phyloP scores from a whole-genome alignment of 2,797 vertebrate genomes.

The Luscinia luscinia region DNA sequence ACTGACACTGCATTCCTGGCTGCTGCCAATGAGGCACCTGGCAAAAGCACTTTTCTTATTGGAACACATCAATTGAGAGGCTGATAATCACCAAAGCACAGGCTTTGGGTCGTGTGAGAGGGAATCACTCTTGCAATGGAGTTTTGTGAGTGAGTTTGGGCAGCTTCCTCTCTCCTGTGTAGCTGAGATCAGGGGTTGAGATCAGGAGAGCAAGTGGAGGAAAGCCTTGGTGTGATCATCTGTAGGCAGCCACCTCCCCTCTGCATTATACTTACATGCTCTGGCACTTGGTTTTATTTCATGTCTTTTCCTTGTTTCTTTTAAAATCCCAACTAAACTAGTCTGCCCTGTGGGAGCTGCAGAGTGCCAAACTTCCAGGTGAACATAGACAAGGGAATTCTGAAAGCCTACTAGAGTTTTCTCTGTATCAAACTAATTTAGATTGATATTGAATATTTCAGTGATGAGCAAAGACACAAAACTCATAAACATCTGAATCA shows the following conservation, averaged over 20 bases:
- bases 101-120: neutral
- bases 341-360: neutral
- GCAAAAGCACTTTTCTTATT: neutral
- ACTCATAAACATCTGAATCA: neutral
- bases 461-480: neutral
- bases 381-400: neutral
- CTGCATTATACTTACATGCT: rapidly evolving
- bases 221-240: neutral
- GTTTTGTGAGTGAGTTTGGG: neutral
- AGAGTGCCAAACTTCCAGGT: neutral
- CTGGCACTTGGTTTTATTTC: neutral
- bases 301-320: neutral
- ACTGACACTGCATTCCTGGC: neutral
- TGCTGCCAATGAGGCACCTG: neutral
- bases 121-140: rapidly evolving
- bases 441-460: neutral
- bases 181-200: neutral
- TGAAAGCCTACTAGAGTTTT: neutral
- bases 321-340: neutral
- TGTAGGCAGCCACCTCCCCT: neutral
- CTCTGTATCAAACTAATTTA: neutral
- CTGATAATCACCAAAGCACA: neutral
- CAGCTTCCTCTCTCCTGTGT: neutral
- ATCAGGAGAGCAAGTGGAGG: neutral
- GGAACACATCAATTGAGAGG: rapidly evolving